phyloP scores from a whole-genome alignment of 2,888 invertebrate genomes.

The Drosophila ustulata region DNA sequence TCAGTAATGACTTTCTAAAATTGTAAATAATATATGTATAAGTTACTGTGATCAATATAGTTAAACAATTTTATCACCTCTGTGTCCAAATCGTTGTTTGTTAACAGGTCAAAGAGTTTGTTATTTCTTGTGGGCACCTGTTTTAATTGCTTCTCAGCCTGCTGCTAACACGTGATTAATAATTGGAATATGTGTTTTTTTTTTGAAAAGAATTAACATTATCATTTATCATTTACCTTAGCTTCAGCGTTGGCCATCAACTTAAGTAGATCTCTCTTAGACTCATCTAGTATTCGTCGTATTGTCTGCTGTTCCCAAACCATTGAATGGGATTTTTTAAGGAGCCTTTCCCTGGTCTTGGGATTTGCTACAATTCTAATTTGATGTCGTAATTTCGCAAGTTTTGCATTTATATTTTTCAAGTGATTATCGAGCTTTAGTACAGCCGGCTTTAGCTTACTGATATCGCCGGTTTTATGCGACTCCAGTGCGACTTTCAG shows the following conservation, averaged over 20 bases:
- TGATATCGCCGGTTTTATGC: slow-evolving; percentile 6
- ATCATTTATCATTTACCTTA: slow-evolving; percentile 2
- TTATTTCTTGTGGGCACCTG: slow-evolving; percentile 21
- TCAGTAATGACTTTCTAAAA: neutral
- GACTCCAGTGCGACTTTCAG: slow-evolving; percentile 4
- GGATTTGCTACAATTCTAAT: slow-evolving; percentile 21
- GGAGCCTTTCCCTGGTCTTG: slow-evolving; percentile 1
- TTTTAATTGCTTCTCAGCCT: neutral
- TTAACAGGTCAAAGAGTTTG: slow-evolving; percentile 46
- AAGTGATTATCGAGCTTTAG: slow-evolving; percentile 22
- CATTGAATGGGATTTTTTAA: slow-evolving; percentile 27
- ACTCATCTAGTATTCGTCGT: slow-evolving; percentile 25
- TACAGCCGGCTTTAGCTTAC: slow-evolving; percentile 11
- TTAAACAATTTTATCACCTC: slow-evolving; percentile 7
- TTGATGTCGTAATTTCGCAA: slow-evolving; percentile 20
- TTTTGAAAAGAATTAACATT: too few relatives aligned
- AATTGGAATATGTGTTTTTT: neutral
- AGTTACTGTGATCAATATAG: neutral
- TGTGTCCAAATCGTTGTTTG: slow-evolving; percentile 17
- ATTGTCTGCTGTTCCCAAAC: slow-evolving; percentile 40
- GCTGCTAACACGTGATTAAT: slow-evolving; percentile 1
- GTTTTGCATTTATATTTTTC: slow-evolving; percentile 32
- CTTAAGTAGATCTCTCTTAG: slow-evolving; percentile 15
- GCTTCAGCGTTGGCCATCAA: neutral
- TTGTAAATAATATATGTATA: neutral